phyloP scores from a whole-genome alignment of 2,113 vertebrate genomes.

The Azemiops feae region DNA sequence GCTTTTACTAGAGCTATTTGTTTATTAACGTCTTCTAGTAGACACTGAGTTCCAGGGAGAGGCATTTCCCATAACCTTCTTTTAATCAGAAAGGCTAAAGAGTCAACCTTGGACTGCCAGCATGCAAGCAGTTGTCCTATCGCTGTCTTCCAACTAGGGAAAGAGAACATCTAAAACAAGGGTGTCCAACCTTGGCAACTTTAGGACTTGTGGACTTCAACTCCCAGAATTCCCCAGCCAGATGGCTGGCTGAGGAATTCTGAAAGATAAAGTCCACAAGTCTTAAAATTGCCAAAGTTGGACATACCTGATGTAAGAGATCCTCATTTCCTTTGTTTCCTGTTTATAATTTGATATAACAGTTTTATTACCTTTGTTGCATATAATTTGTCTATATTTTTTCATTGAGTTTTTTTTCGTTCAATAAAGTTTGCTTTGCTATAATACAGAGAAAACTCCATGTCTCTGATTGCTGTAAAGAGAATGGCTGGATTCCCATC shows the following conservation, averaged over 20 bases:
- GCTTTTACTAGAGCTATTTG: background rate
- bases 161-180: background rate
- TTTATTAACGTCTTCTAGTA: background rate
- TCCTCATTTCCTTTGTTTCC: background rate
- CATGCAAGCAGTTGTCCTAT: background rate
- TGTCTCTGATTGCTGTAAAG: background rate
- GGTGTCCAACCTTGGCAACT: background rate
- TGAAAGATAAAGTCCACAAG: background rate
- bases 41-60: no score
- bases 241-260: background rate
- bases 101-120: no score
- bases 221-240: background rate
- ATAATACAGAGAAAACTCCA: background rate
- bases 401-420: background rate
- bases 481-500: background rate
- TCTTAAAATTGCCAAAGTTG: background rate
- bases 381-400: background rate
- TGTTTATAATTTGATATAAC: background rate
- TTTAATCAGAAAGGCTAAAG: background rate
- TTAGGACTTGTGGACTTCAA: background rate
- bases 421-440: background rate
- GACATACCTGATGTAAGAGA: background rate
- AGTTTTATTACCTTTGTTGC: background rate
- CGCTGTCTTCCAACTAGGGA: no score
- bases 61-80: background rate